Percentiles rank a stretch among this genome's conserved stretches.
phyloP scores from a whole-genome alignment of 2,888 invertebrate species.

The Pheosia gnoma region DNA sequence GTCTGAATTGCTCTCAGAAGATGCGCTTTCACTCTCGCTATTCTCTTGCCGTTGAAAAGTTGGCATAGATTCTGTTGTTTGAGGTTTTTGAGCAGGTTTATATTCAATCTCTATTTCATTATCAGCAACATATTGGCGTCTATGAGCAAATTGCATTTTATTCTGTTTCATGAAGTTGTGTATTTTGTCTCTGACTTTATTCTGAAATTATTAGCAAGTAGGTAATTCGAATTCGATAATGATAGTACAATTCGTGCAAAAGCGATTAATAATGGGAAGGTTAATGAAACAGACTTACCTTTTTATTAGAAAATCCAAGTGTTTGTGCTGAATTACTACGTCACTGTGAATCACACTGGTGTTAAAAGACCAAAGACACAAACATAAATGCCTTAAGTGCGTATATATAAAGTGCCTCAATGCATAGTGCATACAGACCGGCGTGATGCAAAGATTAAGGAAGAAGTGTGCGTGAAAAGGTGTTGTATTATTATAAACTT shows the following conservation, averaged over 20 bases:
- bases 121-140: slow-evolving; percentile 50
- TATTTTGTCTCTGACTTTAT: slow-evolving; percentile 9
- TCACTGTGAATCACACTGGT: neutral
- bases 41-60: slow-evolving; percentile 59
- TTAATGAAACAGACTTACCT: neutral
- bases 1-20: slow-evolving; percentile 32
- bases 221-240: neutral
- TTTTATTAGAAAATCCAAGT: neutral
- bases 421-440: neutral
- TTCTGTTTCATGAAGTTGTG: slow-evolving; percentile 15
- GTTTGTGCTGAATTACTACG: neutral
- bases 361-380: neutral
- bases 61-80: slow-evolving; percentile 19
- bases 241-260: neutral
- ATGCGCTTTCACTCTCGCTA: slow-evolving; percentile 42
- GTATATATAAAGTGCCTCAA: neutral
- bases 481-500: too few relatives aligned
- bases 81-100: slow-evolving; percentile 44
- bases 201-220: slow-evolving; percentile 4
- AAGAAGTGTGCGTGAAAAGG: too few relatives aligned
- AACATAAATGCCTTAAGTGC: neutral
- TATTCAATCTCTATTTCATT: slow-evolving; percentile 62
- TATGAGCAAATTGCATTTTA: slow-evolving; percentile 18
- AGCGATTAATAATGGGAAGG: neutral
- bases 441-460: neutral